phyloP scores from a whole-genome alignment of 2,888 invertebrate genomes.

The Tupiocoris notatus region DNA sequence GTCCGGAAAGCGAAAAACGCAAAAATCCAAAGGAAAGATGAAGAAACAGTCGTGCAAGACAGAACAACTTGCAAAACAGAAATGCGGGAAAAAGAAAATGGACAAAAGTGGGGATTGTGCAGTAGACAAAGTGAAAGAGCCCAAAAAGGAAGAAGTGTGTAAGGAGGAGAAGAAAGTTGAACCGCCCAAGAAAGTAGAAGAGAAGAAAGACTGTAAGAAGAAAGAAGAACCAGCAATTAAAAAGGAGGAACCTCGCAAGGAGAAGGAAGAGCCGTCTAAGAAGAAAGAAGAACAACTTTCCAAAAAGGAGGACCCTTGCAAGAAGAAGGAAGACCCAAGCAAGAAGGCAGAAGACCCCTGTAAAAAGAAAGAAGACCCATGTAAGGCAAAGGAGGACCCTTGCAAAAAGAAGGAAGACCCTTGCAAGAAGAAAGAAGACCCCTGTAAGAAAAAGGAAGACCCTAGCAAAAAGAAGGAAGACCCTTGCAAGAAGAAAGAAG shows the following conservation, averaged over 20 bases:
- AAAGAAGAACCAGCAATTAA: slow-evolving; percentile 18
- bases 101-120: background rate
- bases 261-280: slow-evolving; percentile 36
- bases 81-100: slow-evolving; percentile 13
- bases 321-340: slow-evolving; percentile 39
- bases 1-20: slow-evolving; percentile 2
- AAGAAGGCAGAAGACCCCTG: slow-evolving; percentile 27
- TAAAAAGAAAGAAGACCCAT: slow-evolving; percentile 35
- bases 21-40: background rate
- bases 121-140: slow-evolving; percentile 1
- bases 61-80: background rate
- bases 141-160: slow-evolving; percentile 25
- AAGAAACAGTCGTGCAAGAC: slow-evolving; percentile 26
- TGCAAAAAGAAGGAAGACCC: slow-evolving; percentile 41
- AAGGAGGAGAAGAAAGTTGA: slow-evolving; percentile 23
- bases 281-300: slow-evolving; percentile 34
- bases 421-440: slow-evolving; percentile 35
- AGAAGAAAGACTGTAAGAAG: slow-evolving; percentile 26
- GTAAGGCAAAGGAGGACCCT: slow-evolving; percentile 36
- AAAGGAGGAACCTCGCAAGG: slow-evolving; percentile 32
- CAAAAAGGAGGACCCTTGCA: background rate
- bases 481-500: slow-evolving; percentile 40
- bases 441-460: slow-evolving; percentile 31
- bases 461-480: slow-evolving; percentile 28
- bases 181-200: slow-evolving; percentile 21